Evolutionary conservation across 2,888 invertebrate genomes (phyloP).

Genomic region (Drosophila ezoana): DNA sequence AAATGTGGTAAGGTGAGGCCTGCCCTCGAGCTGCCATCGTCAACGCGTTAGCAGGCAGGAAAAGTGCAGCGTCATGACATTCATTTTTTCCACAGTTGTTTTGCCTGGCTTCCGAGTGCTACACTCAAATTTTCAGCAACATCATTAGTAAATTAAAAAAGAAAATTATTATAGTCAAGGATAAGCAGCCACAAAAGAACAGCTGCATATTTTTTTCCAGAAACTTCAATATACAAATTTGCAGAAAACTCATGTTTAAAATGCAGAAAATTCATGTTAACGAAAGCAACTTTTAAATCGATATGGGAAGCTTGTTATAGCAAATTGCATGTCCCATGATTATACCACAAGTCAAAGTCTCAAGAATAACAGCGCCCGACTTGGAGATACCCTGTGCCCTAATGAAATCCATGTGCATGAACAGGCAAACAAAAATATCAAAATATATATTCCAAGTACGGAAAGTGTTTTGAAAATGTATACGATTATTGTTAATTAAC

Average conservation of each 20-base stretch:
- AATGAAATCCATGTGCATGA: no score
- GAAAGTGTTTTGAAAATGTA: no score
- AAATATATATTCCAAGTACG: no score
- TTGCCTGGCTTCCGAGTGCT: conserved; percentile 18
- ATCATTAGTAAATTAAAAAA: conserved; percentile 74
- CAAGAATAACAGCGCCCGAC: no score
- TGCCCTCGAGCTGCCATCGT: conserved; percentile 23
- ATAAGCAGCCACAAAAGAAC: neutral
- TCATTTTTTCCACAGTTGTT: conserved; percentile 7
- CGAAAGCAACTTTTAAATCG: neutral
- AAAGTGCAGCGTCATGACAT: conserved; percentile 67
- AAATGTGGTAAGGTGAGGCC: conserved; percentile 11
- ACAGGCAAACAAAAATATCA: no score
- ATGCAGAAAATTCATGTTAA: neutral
- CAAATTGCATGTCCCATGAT: neutral
- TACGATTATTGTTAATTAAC: neutral
- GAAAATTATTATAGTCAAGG: conserved; percentile 9
- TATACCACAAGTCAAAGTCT: no score
- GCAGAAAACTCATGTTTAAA: neutral
- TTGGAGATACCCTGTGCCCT: no score
- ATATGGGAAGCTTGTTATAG: neutral
- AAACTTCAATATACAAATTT: neutral
- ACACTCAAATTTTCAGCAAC: conserved; percentile 42
- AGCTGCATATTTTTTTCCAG: neutral
- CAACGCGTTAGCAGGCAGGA: conserved; percentile 48